These are phyloP conservation scores for Echinarachnius parma DNA, from an alignment of 53 echinoderm and acorn worm genomes.

Conservation along the genomic window DNA sequence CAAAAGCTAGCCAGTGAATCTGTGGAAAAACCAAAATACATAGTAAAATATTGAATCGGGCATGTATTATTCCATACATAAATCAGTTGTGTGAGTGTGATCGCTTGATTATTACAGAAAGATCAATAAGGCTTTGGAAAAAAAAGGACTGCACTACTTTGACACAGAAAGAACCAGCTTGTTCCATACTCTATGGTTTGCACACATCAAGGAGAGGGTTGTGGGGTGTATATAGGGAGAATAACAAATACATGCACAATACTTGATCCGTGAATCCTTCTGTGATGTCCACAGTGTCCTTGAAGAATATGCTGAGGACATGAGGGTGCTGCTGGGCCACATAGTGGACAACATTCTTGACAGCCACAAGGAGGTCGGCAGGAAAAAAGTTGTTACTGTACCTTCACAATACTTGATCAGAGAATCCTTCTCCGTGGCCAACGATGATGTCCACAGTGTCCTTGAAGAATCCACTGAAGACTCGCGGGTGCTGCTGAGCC, in stretches of 20 bases:
- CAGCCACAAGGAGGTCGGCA: constrained; percentile 74
- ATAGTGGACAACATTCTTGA: constrained; percentile 76
- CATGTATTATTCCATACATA: no score
- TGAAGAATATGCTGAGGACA: constrained; percentile 70
- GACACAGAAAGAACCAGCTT: no score
- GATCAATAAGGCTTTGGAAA: no score
- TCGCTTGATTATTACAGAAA: no score
- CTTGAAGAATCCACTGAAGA: constrained; percentile 78
- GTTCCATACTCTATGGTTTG: no score
- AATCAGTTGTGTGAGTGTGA: no score
- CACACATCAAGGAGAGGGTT: no score
- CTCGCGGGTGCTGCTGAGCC: constrained; percentile 64
- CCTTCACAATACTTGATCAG: constrained; percentile 80
- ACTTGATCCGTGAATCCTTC: constrained; percentile 63
- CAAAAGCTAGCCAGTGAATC: constrained; percentile 80
- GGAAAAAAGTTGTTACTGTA: no score
- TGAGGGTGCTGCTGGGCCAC: constrained; percentile 72
- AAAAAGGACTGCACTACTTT: no score
- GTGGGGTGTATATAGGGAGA: no score
- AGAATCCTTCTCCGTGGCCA: constrained; percentile 73
- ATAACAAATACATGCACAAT: constrained; percentile 85
- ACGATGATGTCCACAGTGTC: constrained; percentile 97
- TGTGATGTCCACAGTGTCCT: constrained; percentile 97
- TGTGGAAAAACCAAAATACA: constrained; percentile 13
- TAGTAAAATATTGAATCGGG: no score